These are phyloP conservation scores for Ichneumon xanthorius DNA, from an alignment of 2,888 invertebrate genomes.

Conservation along the genomic window DNA sequence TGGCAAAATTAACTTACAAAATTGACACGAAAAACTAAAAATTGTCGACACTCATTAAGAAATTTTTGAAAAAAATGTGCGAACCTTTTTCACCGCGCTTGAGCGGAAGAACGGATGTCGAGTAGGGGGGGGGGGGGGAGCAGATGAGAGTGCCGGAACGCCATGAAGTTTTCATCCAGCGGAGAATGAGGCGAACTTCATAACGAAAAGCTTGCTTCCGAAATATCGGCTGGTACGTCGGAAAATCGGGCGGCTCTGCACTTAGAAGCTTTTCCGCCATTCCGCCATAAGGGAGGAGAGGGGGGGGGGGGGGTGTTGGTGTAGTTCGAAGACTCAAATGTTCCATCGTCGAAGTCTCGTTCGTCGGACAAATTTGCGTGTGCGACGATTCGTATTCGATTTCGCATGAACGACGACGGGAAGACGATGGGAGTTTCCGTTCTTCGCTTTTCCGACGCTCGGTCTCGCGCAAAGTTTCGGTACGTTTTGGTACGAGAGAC, in stretches of 20 bases:
- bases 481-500: constrained; percentile 39
- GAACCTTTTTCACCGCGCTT: not conserved
- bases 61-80: no score
- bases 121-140: constrained; percentile 8
- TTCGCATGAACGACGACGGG: constrained; percentile 23
- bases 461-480: constrained; percentile 29
- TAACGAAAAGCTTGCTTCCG: constrained; percentile 6
- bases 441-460: constrained; percentile 5
- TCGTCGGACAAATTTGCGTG: constrained; percentile 9
- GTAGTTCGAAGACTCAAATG: constrained; percentile 1
- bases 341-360: constrained; percentile 20
- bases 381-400: constrained; percentile 18
- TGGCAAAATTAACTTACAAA: no score
- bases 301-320: not conserved
- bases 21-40: no score
- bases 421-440: constrained; percentile 32
- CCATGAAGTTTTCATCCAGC: constrained; percentile 51
- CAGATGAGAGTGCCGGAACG: constrained; percentile 40
- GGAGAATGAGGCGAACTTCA: constrained; percentile 15
- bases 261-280: not conserved
- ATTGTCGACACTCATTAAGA: no score
- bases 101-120: constrained; percentile 53
- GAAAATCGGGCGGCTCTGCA: not conserved
- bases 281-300: not conserved
- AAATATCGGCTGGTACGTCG: not conserved